phyloP scores from a whole-genome alignment of 1,140 invertebrate species.

The Saccostrea glomerata region DNA sequence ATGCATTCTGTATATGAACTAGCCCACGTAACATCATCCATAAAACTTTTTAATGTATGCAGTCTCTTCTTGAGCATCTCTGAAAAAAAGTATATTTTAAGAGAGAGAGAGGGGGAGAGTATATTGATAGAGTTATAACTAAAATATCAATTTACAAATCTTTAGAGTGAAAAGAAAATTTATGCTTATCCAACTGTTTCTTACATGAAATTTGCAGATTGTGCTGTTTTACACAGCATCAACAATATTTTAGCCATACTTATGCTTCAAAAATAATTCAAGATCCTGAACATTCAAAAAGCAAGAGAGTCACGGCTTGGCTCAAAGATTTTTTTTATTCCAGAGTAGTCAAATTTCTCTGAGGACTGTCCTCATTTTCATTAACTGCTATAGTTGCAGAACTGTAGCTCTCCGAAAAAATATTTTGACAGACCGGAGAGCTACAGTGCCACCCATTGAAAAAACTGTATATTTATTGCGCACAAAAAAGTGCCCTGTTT shows the following conservation, averaged over 20 bases:
- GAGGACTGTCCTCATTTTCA: background rate
- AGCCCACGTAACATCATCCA: background rate
- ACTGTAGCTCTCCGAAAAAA: no score
- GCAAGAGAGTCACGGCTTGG: constrained; percentile 8
- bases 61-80: background rate
- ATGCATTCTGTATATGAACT: background rate
- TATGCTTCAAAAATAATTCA: background rate
- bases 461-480: no score
- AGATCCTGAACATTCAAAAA: constrained; percentile 16
- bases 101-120: background rate
- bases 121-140: constrained; percentile 11
- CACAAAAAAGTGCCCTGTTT: no score
- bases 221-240: constrained; percentile 15
- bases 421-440: no score
- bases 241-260: constrained; percentile 12
- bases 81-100: background rate
- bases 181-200: background rate
- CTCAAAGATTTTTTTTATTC: constrained; percentile 3
- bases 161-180: background rate
- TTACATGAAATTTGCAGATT: constrained; percentile 5
- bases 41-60: background rate
- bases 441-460: no score
- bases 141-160: constrained; percentile 5
- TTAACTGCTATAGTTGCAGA: no score
- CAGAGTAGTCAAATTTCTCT: constrained; percentile 7